These are phyloP conservation scores for Otis tarda DNA, from an alignment of 2,113 vertebrate species.

Conservation along the genomic window DNA sequence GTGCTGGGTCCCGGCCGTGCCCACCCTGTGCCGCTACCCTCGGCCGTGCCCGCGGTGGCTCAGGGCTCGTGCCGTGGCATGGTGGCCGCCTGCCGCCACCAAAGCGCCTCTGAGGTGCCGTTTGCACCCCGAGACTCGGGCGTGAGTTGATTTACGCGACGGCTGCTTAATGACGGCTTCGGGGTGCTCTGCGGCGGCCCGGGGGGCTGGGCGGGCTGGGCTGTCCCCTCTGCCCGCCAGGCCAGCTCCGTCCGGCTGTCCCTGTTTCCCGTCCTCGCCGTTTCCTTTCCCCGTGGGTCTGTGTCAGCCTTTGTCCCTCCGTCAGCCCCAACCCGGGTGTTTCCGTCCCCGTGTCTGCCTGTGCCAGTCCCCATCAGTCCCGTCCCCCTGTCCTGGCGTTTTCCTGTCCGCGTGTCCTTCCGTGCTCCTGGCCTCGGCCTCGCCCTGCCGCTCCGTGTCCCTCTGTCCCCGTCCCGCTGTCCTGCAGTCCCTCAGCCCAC, in stretches of 20 bases:
- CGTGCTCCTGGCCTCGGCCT: neutral
- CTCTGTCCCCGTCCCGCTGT: neutral
- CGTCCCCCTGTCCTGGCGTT: neutral
- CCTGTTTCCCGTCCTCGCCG: neutral
- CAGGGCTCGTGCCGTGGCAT: rapidly evolving
- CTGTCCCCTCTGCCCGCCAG: neutral
- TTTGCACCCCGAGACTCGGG: neutral
- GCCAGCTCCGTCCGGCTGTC: neutral
- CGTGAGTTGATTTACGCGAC: neutral
- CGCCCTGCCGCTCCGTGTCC: neutral
- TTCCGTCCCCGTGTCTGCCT: neutral
- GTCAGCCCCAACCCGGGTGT: neutral
- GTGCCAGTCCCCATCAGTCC: neutral
- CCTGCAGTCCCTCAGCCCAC: no score
- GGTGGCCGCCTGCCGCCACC: neutral
- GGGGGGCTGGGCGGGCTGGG: neutral
- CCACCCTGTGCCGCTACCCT: neutral
- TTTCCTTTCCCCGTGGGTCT: constrained; percentile 4
- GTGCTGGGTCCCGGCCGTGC: neutral
- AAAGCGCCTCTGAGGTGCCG: neutral
- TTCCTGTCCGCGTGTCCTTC: constrained; percentile 5
- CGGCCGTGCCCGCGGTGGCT: neutral
- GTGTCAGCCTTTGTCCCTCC: constrained; percentile 1
- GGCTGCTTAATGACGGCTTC: rapidly evolving
- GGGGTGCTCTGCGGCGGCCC: neutral